phyloP scores from a whole-genome alignment of 2,888 invertebrate genomes.

The Zaprionus bogoriensis region DNA sequence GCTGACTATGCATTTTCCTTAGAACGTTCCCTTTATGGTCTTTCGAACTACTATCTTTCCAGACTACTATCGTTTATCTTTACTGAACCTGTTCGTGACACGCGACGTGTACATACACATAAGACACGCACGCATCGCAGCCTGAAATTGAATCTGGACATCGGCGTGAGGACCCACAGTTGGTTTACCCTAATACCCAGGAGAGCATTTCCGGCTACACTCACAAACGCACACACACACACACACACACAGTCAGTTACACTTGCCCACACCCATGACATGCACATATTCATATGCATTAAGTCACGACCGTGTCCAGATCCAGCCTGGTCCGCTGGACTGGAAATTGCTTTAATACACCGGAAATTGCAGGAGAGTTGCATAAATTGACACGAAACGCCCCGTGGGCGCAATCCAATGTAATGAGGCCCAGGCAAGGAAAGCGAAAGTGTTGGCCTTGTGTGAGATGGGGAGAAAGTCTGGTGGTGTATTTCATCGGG shows the following conservation, averaged over 20 bases:
- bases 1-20: too few relatives aligned
- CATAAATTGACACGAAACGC: slow-evolving; percentile 81
- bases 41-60: too few relatives aligned
- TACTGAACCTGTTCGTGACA: slow-evolving; percentile 12
- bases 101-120: too few relatives aligned
- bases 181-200: slow-evolving; percentile 44
- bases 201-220: slow-evolving; percentile 62
- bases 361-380: slow-evolving; percentile 77
- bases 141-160: slow-evolving; percentile 21
- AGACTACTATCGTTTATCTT: background rate
- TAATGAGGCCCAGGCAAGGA: slow-evolving; percentile 51
- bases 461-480: background rate
- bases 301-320: slow-evolving; percentile 48
- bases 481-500: background rate
- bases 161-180: slow-evolving; percentile 14
- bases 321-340: slow-evolving; percentile 34
- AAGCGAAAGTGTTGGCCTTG: slow-evolving; percentile 45
- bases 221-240: slow-evolving; percentile 24
- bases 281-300: slow-evolving; percentile 63
- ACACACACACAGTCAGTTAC: too few relatives aligned
- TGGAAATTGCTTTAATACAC: slow-evolving; percentile 79
- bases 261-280: too few relatives aligned
- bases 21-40: too few relatives aligned
- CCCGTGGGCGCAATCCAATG: slow-evolving; percentile 76
- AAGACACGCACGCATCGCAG: slow-evolving; percentile 9